Percentiles rank a stretch among this genome's conserved stretches.
These are phyloP conservation scores for Pocillopora grandis DNA, from an alignment of 92 coral and sea anemone species.

Conservation along the genomic window DNA sequence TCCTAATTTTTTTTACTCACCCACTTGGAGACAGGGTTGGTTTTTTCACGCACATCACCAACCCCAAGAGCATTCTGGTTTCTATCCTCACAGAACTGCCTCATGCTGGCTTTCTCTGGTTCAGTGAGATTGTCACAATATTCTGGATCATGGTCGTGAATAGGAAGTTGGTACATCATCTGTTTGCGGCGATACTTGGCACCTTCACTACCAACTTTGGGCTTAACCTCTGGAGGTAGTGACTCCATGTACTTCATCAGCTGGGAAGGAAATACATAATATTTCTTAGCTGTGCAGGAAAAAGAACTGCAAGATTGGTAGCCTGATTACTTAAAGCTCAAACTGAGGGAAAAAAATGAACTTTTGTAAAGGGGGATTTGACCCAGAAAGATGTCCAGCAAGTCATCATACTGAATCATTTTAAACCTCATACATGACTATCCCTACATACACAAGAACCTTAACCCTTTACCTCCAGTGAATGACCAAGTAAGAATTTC, in stretches of 20 bases:
- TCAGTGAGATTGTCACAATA: slow-evolving; percentile 89
- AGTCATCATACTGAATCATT: no score
- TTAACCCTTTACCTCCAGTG: no score
- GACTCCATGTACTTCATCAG: slow-evolving; percentile 92
- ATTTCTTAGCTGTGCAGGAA: neutral
- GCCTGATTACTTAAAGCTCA: no score
- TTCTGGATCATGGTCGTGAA: slow-evolving; percentile 92
- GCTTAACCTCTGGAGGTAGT: slow-evolving; percentile 75
- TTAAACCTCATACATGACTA: no score
- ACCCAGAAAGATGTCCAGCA: no score
- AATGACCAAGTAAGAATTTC: no score
- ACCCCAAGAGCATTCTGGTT: slow-evolving; percentile 94
- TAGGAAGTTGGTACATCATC: slow-evolving; percentile 97
- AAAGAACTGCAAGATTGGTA: no score
- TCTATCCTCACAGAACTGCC: slow-evolving; percentile 81
- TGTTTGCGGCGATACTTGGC: slow-evolving; percentile 95
- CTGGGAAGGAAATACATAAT: slow-evolving; percentile 37
- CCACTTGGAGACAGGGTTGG: slow-evolving; percentile 80
- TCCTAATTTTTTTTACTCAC: slow-evolving; percentile 40
- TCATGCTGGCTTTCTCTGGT: slow-evolving; percentile 82
- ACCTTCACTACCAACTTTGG: slow-evolving; percentile 86
- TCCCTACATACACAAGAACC: no score
- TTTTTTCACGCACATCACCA: slow-evolving; percentile 95
- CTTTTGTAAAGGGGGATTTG: no score
- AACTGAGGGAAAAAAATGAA: no score